Evolutionary conservation across 2,113 vertebrate species (phyloP).

Genomic region (Carassius auratus): DNA sequence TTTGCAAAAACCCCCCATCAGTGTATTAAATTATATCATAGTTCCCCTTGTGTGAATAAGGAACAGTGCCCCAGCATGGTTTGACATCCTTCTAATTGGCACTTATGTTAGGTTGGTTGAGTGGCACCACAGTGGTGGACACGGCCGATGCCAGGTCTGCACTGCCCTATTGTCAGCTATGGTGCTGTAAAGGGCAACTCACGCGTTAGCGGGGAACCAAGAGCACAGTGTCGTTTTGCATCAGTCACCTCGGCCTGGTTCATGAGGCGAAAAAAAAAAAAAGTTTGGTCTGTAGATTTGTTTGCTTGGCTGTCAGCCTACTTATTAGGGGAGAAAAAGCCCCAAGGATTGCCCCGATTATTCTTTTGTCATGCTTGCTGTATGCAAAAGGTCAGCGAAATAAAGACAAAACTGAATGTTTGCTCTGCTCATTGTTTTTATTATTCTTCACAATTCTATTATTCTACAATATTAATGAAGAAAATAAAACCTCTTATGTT

Average conservation of each 20-base stretch:
- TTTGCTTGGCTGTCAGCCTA: slow-evolving; percentile 55
- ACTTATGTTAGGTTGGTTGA: slow-evolving; percentile 63
- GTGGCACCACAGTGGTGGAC: slow-evolving; percentile 51
- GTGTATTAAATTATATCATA: background rate
- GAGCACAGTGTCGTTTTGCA: too few species aligned
- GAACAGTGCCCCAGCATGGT: slow-evolving; percentile 7
- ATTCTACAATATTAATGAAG: background rate
- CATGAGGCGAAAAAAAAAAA: slow-evolving; percentile 51
- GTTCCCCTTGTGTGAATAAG: background rate
- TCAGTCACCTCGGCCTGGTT: background rate
- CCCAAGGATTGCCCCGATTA: background rate
- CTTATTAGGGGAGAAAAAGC: slow-evolving; percentile 51
- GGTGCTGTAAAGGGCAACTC: slow-evolving; percentile 28
- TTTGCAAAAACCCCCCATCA: background rate
- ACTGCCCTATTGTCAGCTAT: slow-evolving; percentile 39
- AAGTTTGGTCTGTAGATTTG: slow-evolving; percentile 59
- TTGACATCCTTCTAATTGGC: slow-evolving; percentile 46
- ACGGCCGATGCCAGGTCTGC: slow-evolving; percentile 58
- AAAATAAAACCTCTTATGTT: background rate
- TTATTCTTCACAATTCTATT: background rate
- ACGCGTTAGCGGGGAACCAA: background rate
- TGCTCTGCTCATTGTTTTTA: background rate
- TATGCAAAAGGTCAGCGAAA: slow-evolving; percentile 56
- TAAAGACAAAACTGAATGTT: slow-evolving; percentile 13
- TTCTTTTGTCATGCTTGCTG: slow-evolving; percentile 47